Evolutionary conservation across 2,888 invertebrate genomes (phyloP), one percentile per base, ranked within the genome.

Genomic region (Panzeria rudis): DNA sequence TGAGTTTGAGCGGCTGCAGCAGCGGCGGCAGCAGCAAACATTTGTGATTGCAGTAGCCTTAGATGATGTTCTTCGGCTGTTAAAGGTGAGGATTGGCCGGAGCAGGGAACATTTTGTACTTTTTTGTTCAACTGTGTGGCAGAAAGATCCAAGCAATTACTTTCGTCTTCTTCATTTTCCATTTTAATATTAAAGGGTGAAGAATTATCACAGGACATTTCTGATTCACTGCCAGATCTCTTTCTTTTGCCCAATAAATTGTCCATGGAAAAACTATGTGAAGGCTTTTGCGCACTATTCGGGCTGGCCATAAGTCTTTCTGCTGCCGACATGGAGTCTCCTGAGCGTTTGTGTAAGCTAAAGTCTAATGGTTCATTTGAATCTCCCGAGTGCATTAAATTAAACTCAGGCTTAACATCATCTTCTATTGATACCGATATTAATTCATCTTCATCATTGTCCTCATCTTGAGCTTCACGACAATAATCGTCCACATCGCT

Each of bases 301-400:
- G 79, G 79, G 23, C 79, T 86, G 20, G 77, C 79, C 62, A 79
- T 73, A 13, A 83, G 86, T 68, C 84, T 78, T 82, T 85, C 78
- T 6, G 80, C 76, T 4, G 75, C 69, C 6, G 68, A 62, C 2
- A 76, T 62, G 9, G 35, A 61, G 1, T 35, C 50, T 1, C 59
- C 68, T 32, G 87, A 86, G 0, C 91, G 90, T 66, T 91, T 92
- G 83, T 91, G 90, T 72, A 92, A 78, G 50, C 92, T 92, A 47
- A 92, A 92, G 80, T 92, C 92, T 2, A 92, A 87, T 5, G 92
- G 92, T 77, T 92, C 91, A 75, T 91, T 91, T 2, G 89, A 89
- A 78, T 89, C 87, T 41, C 88, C 87, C 3, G 81, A 71, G 1
- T 62, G 77, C 59, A 83, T 54, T 9, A 13, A 41, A n/a, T 17